Base-by-base conservation (phyloP, 2,113 vertebrate species). In the Callospermophilus lateralis region DNA sequence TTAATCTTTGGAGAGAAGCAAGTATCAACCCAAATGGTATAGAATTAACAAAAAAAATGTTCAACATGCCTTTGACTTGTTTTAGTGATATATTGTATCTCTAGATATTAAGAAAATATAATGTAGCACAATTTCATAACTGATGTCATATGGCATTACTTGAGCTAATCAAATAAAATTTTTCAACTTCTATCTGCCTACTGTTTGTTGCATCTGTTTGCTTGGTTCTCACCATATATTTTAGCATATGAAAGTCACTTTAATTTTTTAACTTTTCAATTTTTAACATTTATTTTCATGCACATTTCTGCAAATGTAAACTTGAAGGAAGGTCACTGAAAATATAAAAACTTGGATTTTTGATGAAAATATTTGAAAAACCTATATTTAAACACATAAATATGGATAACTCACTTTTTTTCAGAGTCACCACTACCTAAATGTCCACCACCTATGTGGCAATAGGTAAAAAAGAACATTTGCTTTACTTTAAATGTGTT, bases 71-170 rank as follows among this genome's bases (percentile, higher is more conserved):
- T 87, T 51, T 83, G 12, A 51, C 10, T 81, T 65, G 39, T 77
- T 65, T 45, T 86, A 73, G 7, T 28, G 96, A 78, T 61, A 34
- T 2, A 6, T 87, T 97, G 95, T 20, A 96, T 4, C 76, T 9
- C 61, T 34, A 24, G 0, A 67, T 70, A 92, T 67, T 48, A 80
- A 94, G 70, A 63, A 42, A 70, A 42, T 48, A 13, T 76, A 92
- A 96, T 28, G 68, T 42, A 80, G 0, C 98, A 94, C 39, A 98
- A 0, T 98, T 97, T 96, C 80, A 79, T 32, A 11, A 84, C 22
- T 93, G 39, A 78, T 97, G 94, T 98, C 97, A 98, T 97, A 39
- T 97, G 97, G 96, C 85, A 96, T 95, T 97, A 94, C 7, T 90
- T 94, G 81, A 68, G 76, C 19, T 95, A 94, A 77, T 76, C 97